Conservation (phyloP, 2,113 vertebrate species). For the Struthidea cinerea region DNA sequence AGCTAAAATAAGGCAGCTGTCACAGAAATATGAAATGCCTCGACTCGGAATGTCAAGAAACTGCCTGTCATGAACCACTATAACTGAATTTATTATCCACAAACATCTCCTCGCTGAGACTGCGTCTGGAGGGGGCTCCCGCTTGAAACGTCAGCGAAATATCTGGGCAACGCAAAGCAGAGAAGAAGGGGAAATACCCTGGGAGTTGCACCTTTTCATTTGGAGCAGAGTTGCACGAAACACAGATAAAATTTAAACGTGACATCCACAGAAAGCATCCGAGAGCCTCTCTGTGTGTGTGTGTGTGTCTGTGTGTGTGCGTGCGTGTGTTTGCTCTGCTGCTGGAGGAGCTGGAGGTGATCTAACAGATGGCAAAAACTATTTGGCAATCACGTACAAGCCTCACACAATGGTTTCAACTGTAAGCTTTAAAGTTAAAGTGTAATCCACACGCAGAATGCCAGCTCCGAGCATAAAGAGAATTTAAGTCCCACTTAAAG, state of each 20-base stretch:
- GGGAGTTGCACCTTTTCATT: not conserved
- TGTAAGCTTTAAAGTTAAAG: slow-evolving; percentile 52
- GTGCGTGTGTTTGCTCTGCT: not conserved
- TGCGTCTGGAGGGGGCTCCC: not conserved
- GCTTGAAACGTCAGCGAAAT: not conserved
- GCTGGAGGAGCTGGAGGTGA: slow-evolving; percentile 17
- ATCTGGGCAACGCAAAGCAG: not conserved
- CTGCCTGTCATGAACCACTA: not conserved
- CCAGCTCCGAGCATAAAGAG: slow-evolving; percentile 15
- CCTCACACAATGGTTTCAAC: slow-evolving; percentile 1
- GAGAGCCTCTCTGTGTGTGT: not conserved
- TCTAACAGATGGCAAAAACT: slow-evolving; percentile 56
- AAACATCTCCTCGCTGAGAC: not conserved
- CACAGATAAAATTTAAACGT: not conserved
- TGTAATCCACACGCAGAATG: slow-evolving; percentile 30
- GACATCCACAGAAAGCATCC: not conserved
- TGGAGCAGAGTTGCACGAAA: not conserved
- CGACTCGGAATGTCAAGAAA: not conserved
- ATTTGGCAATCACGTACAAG: slow-evolving; percentile 14
- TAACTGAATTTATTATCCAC: not conserved
- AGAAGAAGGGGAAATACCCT: not conserved
- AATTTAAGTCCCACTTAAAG: slow-evolving; percentile 41
- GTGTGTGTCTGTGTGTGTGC: not conserved
- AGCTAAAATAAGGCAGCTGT: not conserved
- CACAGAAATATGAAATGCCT: not conserved